Base-by-base conservation (phyloP, 2,888 invertebrate genomes). In the Exephanes ischioxanthus region DNA sequence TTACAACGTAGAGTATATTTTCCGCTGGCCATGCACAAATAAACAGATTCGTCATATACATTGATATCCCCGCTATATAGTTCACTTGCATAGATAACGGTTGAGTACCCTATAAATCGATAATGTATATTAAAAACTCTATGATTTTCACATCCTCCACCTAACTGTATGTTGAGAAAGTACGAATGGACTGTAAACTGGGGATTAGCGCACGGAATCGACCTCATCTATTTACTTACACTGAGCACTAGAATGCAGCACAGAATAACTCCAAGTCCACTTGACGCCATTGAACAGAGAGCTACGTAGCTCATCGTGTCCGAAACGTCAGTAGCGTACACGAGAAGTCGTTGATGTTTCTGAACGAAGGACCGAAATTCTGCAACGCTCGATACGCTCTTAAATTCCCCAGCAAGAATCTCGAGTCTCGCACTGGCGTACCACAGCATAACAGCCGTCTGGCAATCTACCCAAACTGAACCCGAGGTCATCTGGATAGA, bases 361-460 rank as follows among this genome's bases (percentile, higher is more conserved):
- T 11, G 61, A 4, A 80, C 45, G 14, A 72, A 83, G 16, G 11
- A 1, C 0, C 26, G 48, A 3, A 85, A 7, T 16, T 79, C 80
- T 2, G 58, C 26, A 48, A 37, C n/a, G 41, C 41, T 75, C n/a
- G 51, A 68, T 7, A 80, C 22, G 22, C 55, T 37, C 33, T 41
- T 16, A 41, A 67, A 22, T 33, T 85, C 51, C 19, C n/a, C 30
- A 11, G 61, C n/a, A 1, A 90, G 30, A 14, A 89, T 72, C 72
- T 89, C 85, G 45, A 90, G 86, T 82, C 87, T 89, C 0, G 88
- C 86, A 22, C 86, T 78, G 0, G 80, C 55, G 48, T 87, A 91
- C 90, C 90, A 91, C 22, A 91, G n/a, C 4, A 88, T 58, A 1
- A 88, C 9, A 11, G 88, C 88, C 11, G 88, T 71, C 16, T 87